Evolutionary conservation across 2,888 invertebrate genomes (phyloP), one percentile per base, ranked within the genome.

Genomic region (Barypeithes pellucidus): DNA sequence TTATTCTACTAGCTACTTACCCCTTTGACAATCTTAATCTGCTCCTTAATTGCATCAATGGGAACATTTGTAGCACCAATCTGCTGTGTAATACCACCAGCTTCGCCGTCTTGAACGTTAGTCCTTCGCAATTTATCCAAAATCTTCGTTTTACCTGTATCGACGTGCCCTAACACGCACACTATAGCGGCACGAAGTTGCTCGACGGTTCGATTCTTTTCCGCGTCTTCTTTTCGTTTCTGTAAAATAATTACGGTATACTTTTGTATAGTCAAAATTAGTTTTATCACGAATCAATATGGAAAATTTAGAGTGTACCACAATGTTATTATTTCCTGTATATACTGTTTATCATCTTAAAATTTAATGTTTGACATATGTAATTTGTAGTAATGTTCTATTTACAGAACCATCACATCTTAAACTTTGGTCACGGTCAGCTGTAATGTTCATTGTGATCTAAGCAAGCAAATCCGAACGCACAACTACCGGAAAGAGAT

Each of bases 51-150:
- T 54, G 98, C 97, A 67, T 96, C 95, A 72, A 95, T 94, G 2
- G 99, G 99, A 22, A 99, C 99, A 87, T 99, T 99, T 5, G 99
- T 99, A 16, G 99, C 99, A 76, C 99, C 99, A 79, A 99, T 99
- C 88, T 99, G 99, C 85, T 99, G 99, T 0, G 99, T 99, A 76
- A 99, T 99, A 77, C 99, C 99, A 52, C 99, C 99, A 1, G 99
- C 99, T 88, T 99, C 99, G 0, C 95, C 94, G 78, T 97, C 97
- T 84, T 96, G 96, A 0, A 96, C 96, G 82, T 96, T 93, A 0
- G 96, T 96, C 52, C 96, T 89, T 20, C 96, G 89, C 63, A 96
- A 88, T 86, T 99, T 99, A 85, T 99, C 99, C 67, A 99, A 87
- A 82, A 99, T 98, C 87, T 99, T 99, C 0, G 99, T 99, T 89